phyloP scores from a whole-genome alignment of 2,797 vertebrate species.

The Champsocephalus gunnari region DNA sequence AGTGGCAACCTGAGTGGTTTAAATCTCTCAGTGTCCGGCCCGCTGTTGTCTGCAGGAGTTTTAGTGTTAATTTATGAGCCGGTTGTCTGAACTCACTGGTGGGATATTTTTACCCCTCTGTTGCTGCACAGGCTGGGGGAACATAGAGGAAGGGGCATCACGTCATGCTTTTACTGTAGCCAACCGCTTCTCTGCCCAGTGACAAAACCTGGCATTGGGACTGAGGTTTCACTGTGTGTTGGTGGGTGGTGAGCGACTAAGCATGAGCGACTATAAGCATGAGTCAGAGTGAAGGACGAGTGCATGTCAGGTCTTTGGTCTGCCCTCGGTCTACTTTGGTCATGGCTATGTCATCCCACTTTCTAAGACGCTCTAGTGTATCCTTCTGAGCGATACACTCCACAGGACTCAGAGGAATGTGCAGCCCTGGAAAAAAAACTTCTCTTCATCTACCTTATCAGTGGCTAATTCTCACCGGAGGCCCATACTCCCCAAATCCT shows the following conservation, averaged over 20 bases:
- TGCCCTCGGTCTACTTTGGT: slow-evolving; percentile 67
- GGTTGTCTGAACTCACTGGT: slow-evolving; percentile 82
- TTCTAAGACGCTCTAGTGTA: slow-evolving; percentile 55
- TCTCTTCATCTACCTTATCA: slow-evolving; percentile 58
- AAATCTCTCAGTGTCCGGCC: slow-evolving; percentile 81
- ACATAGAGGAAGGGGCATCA: slow-evolving; percentile 81
- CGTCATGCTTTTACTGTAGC: slow-evolving; percentile 84
- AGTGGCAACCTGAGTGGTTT: slow-evolving; percentile 78
- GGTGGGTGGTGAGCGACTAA: slow-evolving; percentile 79
- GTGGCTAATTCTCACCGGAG: slow-evolving; percentile 57
- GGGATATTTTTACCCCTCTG: slow-evolving; percentile 87
- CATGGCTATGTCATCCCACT: slow-evolving; percentile 59
- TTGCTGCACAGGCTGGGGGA: slow-evolving; percentile 85
- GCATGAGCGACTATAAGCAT: slow-evolving; percentile 79
- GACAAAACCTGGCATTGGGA: slow-evolving; percentile 83
- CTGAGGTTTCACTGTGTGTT: slow-evolving; percentile 84
- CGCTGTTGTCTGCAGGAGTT: slow-evolving; percentile 81
- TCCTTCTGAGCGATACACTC: slow-evolving; percentile 17
- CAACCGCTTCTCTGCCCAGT: slow-evolving; percentile 82
- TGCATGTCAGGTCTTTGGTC: slow-evolving; percentile 81
- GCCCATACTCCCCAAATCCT: slow-evolving; percentile 49
- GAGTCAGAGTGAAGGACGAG: slow-evolving; percentile 80
- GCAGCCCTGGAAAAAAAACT: slow-evolving; percentile 35
- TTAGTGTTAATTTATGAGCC: slow-evolving; percentile 85
- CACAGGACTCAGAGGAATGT: slow-evolving; percentile 36